phyloP scores from a whole-genome alignment of 2,888 invertebrate genomes.

The Agrenia bidenticulata region DNA sequence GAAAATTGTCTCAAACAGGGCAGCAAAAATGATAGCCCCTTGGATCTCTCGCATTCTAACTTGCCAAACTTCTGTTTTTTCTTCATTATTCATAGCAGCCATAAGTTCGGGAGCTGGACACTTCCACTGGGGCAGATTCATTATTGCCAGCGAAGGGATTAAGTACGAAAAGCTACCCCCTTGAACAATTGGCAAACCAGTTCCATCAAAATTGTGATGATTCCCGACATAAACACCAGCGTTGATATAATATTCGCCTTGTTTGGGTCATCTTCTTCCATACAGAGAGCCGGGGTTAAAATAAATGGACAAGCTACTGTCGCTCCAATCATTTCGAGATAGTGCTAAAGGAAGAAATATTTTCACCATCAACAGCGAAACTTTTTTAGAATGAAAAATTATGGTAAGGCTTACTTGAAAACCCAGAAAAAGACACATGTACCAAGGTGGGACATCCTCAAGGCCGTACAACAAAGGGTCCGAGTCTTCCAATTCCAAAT shows the following conservation, averaged over 20 bases:
- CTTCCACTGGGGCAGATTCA: constrained; percentile 70
- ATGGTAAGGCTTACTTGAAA: constrained; percentile 70
- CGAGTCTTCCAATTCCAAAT: constrained; percentile 5
- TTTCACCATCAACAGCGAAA: background rate
- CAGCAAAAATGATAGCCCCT: constrained; percentile 78
- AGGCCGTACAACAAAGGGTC: constrained; percentile 64
- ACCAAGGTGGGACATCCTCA: constrained; percentile 81
- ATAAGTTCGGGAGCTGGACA: constrained; percentile 64
- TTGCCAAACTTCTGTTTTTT: constrained; percentile 69
- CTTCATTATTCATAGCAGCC: constrained; percentile 61
- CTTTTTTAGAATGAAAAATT: background rate
- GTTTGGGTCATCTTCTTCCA: constrained; percentile 72
- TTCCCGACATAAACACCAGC: constrained; percentile 77
- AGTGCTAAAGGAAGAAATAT: constrained; percentile 63
- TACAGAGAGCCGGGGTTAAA: constrained; percentile 75
- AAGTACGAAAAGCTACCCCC: constrained; percentile 78
- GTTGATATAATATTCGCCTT: constrained; percentile 76
- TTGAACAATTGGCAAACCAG: constrained; percentile 55
- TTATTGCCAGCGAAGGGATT: constrained; percentile 69
- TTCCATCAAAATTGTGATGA: constrained; percentile 75
- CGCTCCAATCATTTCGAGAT: constrained; percentile 81
- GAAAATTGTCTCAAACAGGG: constrained; percentile 72
- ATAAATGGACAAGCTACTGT: constrained; percentile 81
- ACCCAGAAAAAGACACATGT: constrained; percentile 77
- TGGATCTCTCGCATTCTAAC: constrained; percentile 76